phyloP scores from a whole-genome alignment of 2,113 vertebrate species.

The Crotalus helleri region DNA sequence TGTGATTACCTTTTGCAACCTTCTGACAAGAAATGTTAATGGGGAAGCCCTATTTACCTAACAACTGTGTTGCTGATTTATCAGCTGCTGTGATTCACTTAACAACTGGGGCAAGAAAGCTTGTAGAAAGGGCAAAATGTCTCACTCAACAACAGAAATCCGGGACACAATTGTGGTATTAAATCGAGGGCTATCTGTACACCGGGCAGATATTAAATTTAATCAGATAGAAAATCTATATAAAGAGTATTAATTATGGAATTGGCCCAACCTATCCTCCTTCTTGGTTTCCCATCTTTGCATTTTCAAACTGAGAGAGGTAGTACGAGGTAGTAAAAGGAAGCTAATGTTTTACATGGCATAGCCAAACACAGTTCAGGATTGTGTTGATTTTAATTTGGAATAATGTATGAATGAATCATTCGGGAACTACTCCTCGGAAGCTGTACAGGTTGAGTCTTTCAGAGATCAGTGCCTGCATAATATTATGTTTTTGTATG shows the following conservation, averaged over 20 bases:
- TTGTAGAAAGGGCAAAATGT: no score
- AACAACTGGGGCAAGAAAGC: no score
- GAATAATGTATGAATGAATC: neutral
- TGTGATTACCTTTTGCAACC: no score
- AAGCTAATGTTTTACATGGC: neutral
- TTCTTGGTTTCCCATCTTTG: neutral
- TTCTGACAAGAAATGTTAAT: no score
- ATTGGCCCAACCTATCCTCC: neutral
- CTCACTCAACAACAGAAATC: no score
- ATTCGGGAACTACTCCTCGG: neutral
- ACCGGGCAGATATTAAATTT: neutral
- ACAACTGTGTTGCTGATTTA: no score
- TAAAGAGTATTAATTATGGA: neutral
- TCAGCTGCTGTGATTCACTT: no score
- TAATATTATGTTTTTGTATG: neutral
- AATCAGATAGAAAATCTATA: neutral
- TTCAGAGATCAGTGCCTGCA: neutral
- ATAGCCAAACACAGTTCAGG: neutral
- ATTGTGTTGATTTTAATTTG: neutral
- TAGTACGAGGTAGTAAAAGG: neutral
- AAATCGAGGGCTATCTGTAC: neutral
- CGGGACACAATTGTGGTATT: no score
- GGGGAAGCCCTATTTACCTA: no score
- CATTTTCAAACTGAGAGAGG: neutral
- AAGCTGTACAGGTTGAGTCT: neutral